A percentile compares a stretch with the other conserved stretches of the same genome.
These are phyloP conservation scores for Sander lucioperca DNA, from an alignment of 2,113 vertebrate genomes.

Conservation along the genomic window DNA sequence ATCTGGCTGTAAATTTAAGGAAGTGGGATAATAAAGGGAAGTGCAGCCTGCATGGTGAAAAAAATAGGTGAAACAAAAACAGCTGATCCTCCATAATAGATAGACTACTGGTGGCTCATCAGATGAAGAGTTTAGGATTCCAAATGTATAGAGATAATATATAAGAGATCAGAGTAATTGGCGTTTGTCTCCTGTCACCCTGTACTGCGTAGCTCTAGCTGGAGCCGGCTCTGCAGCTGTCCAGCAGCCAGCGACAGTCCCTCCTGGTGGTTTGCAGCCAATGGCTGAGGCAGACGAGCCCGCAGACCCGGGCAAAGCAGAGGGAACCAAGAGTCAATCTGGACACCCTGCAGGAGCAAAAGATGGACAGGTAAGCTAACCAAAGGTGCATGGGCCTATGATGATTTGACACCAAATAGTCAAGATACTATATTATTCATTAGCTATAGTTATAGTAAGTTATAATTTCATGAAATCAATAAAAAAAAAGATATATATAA, in stretches of 20 bases:
- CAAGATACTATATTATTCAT: too few species aligned
- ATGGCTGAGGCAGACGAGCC: slow-evolving; percentile 15
- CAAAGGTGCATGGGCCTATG: background rate
- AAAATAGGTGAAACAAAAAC: background rate
- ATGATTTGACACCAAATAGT: background rate
- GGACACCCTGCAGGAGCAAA: background rate
- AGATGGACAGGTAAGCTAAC: slow-evolving; percentile 45
- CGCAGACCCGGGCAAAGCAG: background rate
- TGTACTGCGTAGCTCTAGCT: slow-evolving; percentile 34
- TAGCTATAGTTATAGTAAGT: background rate
- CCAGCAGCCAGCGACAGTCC: background rate
- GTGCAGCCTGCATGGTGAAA: background rate
- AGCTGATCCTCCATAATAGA: background rate
- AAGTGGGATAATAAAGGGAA: slow-evolving; percentile 25
- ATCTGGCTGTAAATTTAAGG: background rate
- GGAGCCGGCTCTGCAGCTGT: slow-evolving; percentile 29
- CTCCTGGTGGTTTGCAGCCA: slow-evolving; percentile 11
- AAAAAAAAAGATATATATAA: background rate
- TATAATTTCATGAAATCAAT: background rate
- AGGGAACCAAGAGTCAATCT: background rate
- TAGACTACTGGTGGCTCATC: background rate
- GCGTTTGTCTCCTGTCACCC: background rate
- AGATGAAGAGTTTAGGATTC: background rate
- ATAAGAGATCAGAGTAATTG: background rate
- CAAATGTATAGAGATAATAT: background rate